phyloP scores from a whole-genome alignment of 2,797 vertebrate species.

The Borostomias antarcticus region DNA sequence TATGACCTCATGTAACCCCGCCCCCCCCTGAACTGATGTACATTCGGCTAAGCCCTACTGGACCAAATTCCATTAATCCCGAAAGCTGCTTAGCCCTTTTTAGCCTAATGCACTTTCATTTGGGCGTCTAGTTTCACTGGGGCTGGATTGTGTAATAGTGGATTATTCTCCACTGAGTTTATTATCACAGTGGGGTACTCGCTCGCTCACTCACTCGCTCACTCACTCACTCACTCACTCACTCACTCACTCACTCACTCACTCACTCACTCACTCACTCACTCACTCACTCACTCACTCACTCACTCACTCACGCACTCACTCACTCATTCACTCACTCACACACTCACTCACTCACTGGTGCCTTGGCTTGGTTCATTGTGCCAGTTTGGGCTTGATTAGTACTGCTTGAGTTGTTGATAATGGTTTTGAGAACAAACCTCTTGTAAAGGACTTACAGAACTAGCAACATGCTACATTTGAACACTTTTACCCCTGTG shows the following conservation, averaged over 20 bases:
- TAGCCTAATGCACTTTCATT: conserved; percentile 14
- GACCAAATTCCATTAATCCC: conserved; percentile 10
- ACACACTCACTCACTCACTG: neutral
- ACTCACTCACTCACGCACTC: neutral
- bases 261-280: neutral
- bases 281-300: neutral
- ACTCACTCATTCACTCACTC: neutral
- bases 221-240: neutral
- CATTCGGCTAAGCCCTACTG: neutral
- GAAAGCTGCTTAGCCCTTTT: conserved; percentile 9
- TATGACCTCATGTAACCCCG: neutral
- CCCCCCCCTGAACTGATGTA: neutral
- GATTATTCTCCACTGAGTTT: conserved; percentile 6
- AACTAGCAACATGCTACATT: neutral
- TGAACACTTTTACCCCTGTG: neutral
- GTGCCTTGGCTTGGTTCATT: too few relatives aligned
- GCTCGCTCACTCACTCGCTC: too few relatives aligned
- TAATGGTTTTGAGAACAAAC: neutral
- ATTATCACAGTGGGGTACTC: neutral
- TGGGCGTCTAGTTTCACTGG: conserved; percentile 9
- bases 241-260: neutral
- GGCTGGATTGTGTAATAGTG: conserved; percentile 11
- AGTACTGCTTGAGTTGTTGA: neutral
- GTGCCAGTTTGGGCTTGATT: too few relatives aligned
- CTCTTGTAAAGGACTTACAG: neutral